phyloP scores from a whole-genome alignment of 2,113 vertebrate species.

The Dasyprocta punctata region DNA sequence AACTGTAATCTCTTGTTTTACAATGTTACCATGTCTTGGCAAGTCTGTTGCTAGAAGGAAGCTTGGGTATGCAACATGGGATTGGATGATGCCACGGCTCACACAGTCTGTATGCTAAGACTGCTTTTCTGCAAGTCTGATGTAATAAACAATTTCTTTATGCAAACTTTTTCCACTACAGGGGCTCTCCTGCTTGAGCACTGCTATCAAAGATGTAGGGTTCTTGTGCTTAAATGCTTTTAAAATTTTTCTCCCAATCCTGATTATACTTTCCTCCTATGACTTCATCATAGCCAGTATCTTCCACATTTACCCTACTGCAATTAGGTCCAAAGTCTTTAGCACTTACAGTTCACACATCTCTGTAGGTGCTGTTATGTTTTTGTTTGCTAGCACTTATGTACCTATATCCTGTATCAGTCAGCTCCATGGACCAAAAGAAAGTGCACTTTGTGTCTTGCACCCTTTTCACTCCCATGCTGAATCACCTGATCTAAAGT shows the following conservation, averaged over 20 bases:
- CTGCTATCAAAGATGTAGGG: neutral
- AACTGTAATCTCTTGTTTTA: neutral
- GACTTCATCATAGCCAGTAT: neutral
- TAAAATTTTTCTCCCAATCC: neutral
- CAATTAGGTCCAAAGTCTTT: neutral
- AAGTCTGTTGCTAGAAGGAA: neutral
- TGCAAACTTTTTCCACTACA: neutral
- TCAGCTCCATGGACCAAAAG: neutral
- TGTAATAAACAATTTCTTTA: neutral
- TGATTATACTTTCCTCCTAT: neutral
- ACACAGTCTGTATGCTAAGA: neutral
- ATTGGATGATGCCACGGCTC: neutral
- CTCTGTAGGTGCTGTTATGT: too few relatives aligned
- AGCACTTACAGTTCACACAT: neutral
- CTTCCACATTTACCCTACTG: neutral
- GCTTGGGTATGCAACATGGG: neutral
- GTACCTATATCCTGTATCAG: too few relatives aligned
- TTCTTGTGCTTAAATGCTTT: neutral
- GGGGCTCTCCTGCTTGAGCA: neutral
- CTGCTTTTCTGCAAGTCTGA: neutral
- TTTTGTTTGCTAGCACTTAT: too few relatives aligned
- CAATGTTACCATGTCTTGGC: neutral
- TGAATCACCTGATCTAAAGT: slow-evolving; percentile 38
- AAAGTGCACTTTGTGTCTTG: neutral
- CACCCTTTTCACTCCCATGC: neutral